Conservation (phyloP, 2,797 vertebrate species). For the Alosa sapidissima region DNA sequence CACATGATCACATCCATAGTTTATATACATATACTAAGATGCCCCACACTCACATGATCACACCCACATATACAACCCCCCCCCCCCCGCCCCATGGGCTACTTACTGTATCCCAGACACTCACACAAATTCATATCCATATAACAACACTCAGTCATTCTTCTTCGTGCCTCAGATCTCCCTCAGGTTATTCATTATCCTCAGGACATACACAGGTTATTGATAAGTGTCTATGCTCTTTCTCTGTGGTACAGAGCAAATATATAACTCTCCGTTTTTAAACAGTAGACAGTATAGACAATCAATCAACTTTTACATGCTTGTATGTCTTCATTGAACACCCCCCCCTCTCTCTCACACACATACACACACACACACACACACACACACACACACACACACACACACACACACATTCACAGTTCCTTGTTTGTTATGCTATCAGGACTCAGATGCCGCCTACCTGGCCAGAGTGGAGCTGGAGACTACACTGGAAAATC, state of each 20-base stretch:
- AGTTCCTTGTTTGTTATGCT: not conserved
- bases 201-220: not conserved
- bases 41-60: no score
- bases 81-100: no score
- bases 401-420: not conserved
- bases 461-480: conserved; percentile 85
- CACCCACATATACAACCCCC: no score
- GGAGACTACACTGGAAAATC: conserved; percentile 73
- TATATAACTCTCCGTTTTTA: not conserved
- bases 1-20: no score
- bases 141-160: not conserved
- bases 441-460: conserved; percentile 84
- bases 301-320: not conserved
- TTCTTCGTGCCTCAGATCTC: not conserved
- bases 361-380: not conserved
- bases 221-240: not conserved
- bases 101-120: no score
- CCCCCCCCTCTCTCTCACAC: not conserved
- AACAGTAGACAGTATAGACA: not conserved
- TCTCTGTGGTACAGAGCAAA: not conserved
- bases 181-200: not conserved
- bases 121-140: not conserved
- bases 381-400: not conserved
- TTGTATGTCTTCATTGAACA: not conserved
- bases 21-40: no score